Evolutionary conservation across 2,888 invertebrate species (phyloP), one percentile per base, ranked within the genome.

Genomic region (Oscheius sp.): DNA sequence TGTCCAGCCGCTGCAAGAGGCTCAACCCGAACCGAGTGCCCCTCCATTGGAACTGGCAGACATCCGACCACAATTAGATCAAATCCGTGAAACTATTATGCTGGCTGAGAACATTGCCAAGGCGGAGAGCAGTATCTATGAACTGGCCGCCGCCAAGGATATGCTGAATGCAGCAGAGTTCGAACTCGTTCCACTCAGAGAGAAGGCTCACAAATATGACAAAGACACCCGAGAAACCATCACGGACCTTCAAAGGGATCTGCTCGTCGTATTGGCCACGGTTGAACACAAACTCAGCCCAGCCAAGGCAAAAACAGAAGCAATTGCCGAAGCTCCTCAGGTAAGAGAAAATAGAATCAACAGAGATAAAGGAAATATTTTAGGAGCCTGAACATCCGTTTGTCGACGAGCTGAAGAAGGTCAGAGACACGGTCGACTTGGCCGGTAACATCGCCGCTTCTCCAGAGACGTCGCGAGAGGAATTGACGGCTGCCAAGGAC

Each of bases 281-380:
- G 52, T 66, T 18, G 66, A 66, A 52, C 66, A 66, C 29, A 66
- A 18, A 27, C 49, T 66, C 18, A 66, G 27, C 18, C 66, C 66
- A 9, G 52, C 21, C 5, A 61, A 61, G 21, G 7, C 18, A 7
- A 61, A 45, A 21, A 43, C n/a, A 12, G 61, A 61, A 1, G 43
- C 25, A 25, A 29, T 18, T 18, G n/a, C n/a, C 3, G n/a, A 49
- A 25, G 12, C 18, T 18, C 63, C 41, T n/a, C 49, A 66, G 66
- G 66, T 66, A 66, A 29, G n/a, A 3, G n/a, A 12, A 9, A 9
- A 52, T n/a, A 25, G 12, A 27, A n/a, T n/a, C n/a, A 23, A 52
- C 3, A 63, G 21, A 43, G 3, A n/a, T 25, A 16, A 13, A 12
- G 5, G 5, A 23, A 2, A 16, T 6, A 23, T n/a, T 66, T 52